Percentiles rank a stretch among this genome's conserved stretches.
phyloP scores from a whole-genome alignment of 2,888 invertebrate genomes.

The Heteromurus nitidus region DNA sequence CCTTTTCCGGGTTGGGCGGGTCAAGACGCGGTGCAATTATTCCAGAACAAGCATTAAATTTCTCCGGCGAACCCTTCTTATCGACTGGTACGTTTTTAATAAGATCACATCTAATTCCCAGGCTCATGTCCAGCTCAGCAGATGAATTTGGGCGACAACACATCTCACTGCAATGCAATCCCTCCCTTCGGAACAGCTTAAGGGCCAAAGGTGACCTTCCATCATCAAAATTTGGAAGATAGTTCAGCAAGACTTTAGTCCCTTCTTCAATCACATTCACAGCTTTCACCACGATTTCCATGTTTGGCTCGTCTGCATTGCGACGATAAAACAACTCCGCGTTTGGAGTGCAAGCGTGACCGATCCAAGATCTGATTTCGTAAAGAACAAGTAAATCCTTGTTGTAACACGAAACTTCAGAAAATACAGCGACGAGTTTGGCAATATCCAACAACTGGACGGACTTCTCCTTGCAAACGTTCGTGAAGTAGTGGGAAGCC shows the following conservation, averaged over 20 bases:
- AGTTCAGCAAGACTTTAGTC: conserved; percentile 40
- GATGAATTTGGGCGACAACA: too few relatives aligned
- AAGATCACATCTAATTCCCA: conserved; percentile 53
- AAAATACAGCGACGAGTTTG: conserved; percentile 54
- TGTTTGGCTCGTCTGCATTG: not conserved
- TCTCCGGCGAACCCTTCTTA: too few relatives aligned
- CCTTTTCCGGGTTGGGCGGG: conserved; percentile 50
- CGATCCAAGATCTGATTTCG: conserved; percentile 44
- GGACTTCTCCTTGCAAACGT: conserved; percentile 31
- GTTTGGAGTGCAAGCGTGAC: conserved; percentile 53
- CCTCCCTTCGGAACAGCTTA: conserved; percentile 36
- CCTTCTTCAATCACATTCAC: conserved; percentile 26
- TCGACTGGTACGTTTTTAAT: too few relatives aligned
- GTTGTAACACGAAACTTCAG: conserved; percentile 25
- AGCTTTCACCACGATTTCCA: conserved; percentile 56
- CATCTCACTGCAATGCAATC: conserved; percentile 35
- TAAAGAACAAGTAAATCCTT: conserved; percentile 46
- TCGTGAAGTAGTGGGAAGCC: conserved; percentile 37
- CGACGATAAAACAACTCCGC: conserved; percentile 14
- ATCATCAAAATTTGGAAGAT: conserved; percentile 38
- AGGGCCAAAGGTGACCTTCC: conserved; percentile 36
- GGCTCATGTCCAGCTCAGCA: conserved; percentile 18
- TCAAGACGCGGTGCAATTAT: conserved; percentile 36
- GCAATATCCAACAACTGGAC: conserved; percentile 39
- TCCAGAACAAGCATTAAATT: conserved; percentile 30